phyloP scores from a whole-genome alignment of 2,797 vertebrate genomes.

The Tragopan temminckii region DNA sequence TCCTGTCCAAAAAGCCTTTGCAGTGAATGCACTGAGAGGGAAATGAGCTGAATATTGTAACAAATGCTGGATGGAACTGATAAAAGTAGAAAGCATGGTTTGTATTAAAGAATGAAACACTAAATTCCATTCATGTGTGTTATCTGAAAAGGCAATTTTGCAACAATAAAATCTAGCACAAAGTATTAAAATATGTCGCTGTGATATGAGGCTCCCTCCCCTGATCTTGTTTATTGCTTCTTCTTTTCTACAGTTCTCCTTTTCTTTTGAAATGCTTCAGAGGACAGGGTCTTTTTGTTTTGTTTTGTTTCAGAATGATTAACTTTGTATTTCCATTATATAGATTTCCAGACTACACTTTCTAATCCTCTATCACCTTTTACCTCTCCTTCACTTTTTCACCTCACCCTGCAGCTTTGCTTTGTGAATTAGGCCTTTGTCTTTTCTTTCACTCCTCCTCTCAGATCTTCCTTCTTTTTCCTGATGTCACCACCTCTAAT shows the following conservation, averaged over 20 bases:
- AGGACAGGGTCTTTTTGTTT: not conserved
- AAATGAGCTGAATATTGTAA: conserved; percentile 58
- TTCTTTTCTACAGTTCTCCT: not conserved
- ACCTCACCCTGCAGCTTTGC: not conserved
- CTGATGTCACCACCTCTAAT: not conserved
- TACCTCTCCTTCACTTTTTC: conserved; percentile 30
- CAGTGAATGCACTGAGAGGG: conserved; percentile 15
- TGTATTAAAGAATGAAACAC: conserved; percentile 61
- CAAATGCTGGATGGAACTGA: conserved; percentile 33
- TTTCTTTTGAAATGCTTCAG: not conserved
- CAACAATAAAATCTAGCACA: conserved; percentile 63
- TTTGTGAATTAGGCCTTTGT: not conserved
- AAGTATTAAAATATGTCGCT: conserved; percentile 48
- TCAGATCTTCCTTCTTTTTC: conserved; percentile 10
- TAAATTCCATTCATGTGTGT: conserved; percentile 60
- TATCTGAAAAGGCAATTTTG: conserved; percentile 71
- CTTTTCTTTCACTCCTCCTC: conserved; percentile 51
- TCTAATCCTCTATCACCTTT: conserved; percentile 10
- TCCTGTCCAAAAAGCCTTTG: conserved; percentile 34
- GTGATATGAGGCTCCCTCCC: not conserved
- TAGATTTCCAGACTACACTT: not conserved
- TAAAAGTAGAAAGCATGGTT: conserved; percentile 65
- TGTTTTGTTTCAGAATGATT: not conserved
- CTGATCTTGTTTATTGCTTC: not conserved
- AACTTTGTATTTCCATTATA: not conserved